Base-by-base conservation (phyloP, 2,888 invertebrate genomes). In the Hermaeophaga mercurialis region DNA sequence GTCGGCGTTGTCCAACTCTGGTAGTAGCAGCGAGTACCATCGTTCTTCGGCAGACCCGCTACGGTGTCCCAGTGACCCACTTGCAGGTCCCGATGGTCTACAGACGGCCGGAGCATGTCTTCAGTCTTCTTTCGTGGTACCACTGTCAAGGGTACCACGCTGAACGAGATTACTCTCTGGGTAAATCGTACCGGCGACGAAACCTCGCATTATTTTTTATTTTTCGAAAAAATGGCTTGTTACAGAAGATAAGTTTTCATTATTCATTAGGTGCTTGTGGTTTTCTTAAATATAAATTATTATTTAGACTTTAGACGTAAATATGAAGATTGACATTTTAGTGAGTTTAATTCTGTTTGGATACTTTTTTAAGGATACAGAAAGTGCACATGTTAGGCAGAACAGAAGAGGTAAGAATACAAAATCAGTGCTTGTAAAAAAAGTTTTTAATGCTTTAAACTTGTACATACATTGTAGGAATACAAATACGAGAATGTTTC, bases 21-120 rank as follows among this genome's bases (percentile, higher is more conserved):
- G 18, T 12, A 31, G 18, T 28, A 41, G 38, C n/a, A n/a, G n/a
- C n/a, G n/a, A 34, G 61, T 62, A 65, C 61, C 56, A 50, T 50
- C 59, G 62, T 54, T 49, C 65, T 62, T 70, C 70, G 66, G 70
- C n/a, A n/a, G n/a, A n/a, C 66, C 76, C 76, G 76, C 75, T 75
- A 75, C 73, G 67, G 72, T 74, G 75, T 74, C 75, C 77, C 71
- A 77, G 75, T 78, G 75, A 78, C 78, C 78, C 73, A 77, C 73
- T 74, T 77, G 66, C 67, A 66, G 71, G 76, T 72, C 73, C 75
- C 72, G 75, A 73, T 77, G 76, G 73, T 76, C 78, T 76, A 77
- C 74, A 77, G 74, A 73, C 71, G 69, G 66, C 56, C 62, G 60
- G 66, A 66, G 70, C 68, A 70, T 65, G 59, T 63, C 65, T 63